Base-by-base conservation (phyloP, 2,888 invertebrate species). In the Drosophila differens region DNA sequence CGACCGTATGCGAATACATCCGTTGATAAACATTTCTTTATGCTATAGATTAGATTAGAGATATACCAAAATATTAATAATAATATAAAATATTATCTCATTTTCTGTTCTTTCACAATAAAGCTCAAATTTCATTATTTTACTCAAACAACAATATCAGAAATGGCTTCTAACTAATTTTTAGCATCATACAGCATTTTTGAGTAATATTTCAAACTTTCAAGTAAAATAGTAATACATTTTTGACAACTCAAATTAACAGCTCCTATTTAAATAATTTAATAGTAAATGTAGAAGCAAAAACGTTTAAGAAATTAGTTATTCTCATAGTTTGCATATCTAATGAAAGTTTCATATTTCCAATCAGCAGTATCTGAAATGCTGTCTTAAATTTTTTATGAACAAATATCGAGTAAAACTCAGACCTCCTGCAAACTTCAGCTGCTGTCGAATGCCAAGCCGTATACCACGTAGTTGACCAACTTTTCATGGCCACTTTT, bases 401-500 rank as follows among this genome's bases (percentile, higher is more conserved):
- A 47, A 47, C 47, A 54, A 39, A 30, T n/a, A 28, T 41, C n/a
- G 7, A 30, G 14, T n/a, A 5, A 9, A 37, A 35, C 28, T 22
- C 2, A 22, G 4, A 19, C 22, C 0, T 16, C 2, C 3, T n/a
- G 5, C 10, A 14, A n/a, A 41, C 39, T 70, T 39, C 5, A 33
- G 32, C 63, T 19, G 22, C 22, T 30, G 12, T 22, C 6, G 49
- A 49, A 63, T 16, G 57, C 28, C 30, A 70, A 44, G 16, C 39
- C 14, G 32, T 5, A 7, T 28, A 5, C 25, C 19, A 37, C 19
- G 12, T n/a, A 32, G 32, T 9, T 72, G 44, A 7, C 33, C n/a
- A 66, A 53, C 28, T 74, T 67, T 63, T 37, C 53, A 32, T 52
- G 16, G 14, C 30, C 57, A 63, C 41, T 61, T 62, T 41, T 33